A percentile compares a stretch with the other conserved stretches of the same genome.
Conservation (phyloP, 1,140 invertebrate species). For the Nymphalis io region DNA sequence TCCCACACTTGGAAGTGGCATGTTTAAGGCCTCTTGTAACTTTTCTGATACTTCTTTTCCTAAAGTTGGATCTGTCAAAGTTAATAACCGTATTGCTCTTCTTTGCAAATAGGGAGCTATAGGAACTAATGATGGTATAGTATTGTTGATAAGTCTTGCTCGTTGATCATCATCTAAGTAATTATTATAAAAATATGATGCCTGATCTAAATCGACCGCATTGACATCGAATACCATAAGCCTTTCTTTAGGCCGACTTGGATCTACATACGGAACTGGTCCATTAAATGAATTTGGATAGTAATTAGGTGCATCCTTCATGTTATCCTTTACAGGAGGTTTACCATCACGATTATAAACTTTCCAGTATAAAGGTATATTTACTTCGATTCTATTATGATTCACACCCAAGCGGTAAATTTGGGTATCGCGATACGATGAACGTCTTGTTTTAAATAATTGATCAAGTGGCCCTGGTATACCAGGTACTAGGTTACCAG, state of each 20-base stretch:
- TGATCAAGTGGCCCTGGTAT: slow-evolving; percentile 92
- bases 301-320: slow-evolving; percentile 92
- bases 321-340: slow-evolving; percentile 29
- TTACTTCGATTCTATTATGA: slow-evolving; percentile 92
- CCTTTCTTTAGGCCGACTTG: background rate
- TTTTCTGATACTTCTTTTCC: slow-evolving; percentile 35
- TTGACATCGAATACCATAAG: background rate
- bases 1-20: too few species aligned
- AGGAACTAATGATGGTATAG: slow-evolving; percentile 35
- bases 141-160: slow-evolving; percentile 49
- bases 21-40: slow-evolving; percentile 25
- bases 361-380: slow-evolving; percentile 87
- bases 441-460: slow-evolving; percentile 91
- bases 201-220: background rate
- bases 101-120: slow-evolving; percentile 34
- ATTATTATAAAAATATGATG: background rate
- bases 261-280: slow-evolving; percentile 72
- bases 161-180: slow-evolving; percentile 6
- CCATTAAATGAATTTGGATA: slow-evolving; percentile 95
- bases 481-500: slow-evolving; percentile 92
- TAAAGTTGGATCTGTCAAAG: slow-evolving; percentile 42
- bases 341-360: slow-evolving; percentile 93
- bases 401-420: slow-evolving; percentile 92
- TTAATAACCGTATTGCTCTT: slow-evolving; percentile 39
- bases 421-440: slow-evolving; percentile 94